Evolutionary conservation across 1,140 invertebrate species (phyloP).

Genomic region (Drosophila ironensis): DNA sequence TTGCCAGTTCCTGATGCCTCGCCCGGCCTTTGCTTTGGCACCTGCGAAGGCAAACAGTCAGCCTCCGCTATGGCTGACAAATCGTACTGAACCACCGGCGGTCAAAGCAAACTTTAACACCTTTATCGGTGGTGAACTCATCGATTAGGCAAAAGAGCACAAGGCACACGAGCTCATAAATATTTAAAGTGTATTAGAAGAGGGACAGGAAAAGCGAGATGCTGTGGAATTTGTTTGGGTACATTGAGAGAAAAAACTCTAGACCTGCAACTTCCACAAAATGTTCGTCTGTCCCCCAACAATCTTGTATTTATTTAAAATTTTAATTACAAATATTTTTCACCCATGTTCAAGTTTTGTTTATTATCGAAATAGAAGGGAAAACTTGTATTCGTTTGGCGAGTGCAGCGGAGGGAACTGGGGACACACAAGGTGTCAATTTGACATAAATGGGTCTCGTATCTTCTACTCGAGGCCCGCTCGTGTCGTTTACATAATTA

Average conservation of each 20-base stretch:
- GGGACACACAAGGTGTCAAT: constrained; percentile 66
- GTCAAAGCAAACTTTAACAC: constrained; percentile 43
- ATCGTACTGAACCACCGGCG: constrained; percentile 19
- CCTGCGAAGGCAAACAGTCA: constrained; percentile 46
- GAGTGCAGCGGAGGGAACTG: neutral
- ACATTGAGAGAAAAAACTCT: neutral
- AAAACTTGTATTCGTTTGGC: neutral
- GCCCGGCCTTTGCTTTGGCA: constrained; percentile 47
- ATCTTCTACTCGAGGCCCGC: constrained; percentile 27
- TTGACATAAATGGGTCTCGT: constrained; percentile 71
- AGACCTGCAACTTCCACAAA: no score
- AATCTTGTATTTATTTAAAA: no score
- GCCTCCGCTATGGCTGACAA: constrained; percentile 1
- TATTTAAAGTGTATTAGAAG: constrained; percentile 63
- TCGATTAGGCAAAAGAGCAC: constrained; percentile 68
- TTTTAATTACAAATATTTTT: no score
- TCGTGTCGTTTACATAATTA: constrained; percentile 76
- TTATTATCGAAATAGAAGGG: neutral
- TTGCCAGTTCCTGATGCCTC: no score
- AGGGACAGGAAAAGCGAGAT: constrained; percentile 3
- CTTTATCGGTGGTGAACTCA: constrained; percentile 56
- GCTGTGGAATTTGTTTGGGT: constrained; percentile 7
- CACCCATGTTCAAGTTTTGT: no score
- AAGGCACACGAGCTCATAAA: constrained; percentile 64
- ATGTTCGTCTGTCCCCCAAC: no score